Percentiles rank a stretch among this genome's conserved stretches.
Evolutionary conservation across 2,888 invertebrate genomes (phyloP).

Genomic region (Drosophila imparisetae): DNA sequence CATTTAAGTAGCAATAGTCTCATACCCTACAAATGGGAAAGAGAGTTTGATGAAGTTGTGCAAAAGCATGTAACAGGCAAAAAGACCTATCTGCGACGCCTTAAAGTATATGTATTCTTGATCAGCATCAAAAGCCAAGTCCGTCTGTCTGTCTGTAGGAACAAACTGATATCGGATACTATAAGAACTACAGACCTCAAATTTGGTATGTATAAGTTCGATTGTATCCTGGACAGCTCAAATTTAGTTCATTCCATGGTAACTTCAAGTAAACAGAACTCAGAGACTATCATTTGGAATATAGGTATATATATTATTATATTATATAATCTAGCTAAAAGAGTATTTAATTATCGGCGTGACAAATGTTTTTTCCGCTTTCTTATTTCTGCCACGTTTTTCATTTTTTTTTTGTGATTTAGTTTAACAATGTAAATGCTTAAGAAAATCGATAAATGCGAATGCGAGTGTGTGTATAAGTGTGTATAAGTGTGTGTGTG

Average conservation of each 20-base stretch:
- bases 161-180: not conserved
- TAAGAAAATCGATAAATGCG: slow-evolving; percentile 64
- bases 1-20: not conserved
- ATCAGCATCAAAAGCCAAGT: not conserved
- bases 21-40: not conserved
- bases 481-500: not conserved
- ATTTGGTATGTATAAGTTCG: no score
- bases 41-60: not conserved
- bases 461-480: slow-evolving; percentile 17
- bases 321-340: not conserved
- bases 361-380: not conserved
- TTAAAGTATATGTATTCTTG: not conserved
- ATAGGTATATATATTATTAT: not conserved
- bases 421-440: slow-evolving; percentile 41
- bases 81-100: not conserved
- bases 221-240: not conserved
- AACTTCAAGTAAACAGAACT: not conserved
- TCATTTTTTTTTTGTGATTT: slow-evolving; percentile 16
- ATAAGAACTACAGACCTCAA: not conserved
- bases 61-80: not conserved
- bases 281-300: not conserved
- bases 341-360: slow-evolving; percentile 2
- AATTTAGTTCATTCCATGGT: not conserved
- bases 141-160: not conserved
- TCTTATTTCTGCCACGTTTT: slow-evolving; percentile 10